Percentiles rank a stretch among this genome's conserved stretches.
These are phyloP conservation scores for Trachelus iudaicus DNA, from an alignment of 2,888 invertebrate species.

Conservation along the genomic window DNA sequence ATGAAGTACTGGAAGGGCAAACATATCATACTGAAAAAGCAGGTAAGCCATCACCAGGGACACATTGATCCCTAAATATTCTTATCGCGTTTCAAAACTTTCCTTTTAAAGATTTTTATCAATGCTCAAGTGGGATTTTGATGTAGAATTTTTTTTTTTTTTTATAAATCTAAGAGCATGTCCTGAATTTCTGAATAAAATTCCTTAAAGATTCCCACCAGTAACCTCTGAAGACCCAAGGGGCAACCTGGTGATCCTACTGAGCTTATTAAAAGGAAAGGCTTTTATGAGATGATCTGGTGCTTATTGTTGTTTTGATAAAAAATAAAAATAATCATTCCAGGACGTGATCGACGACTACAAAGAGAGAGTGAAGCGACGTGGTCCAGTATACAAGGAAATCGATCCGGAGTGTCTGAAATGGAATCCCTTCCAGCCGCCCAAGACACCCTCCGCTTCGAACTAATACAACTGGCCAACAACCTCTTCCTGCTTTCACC, in stretches of 20 bases:
- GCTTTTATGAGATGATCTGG: neutral
- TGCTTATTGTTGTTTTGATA: neutral
- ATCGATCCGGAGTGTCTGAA: slow-evolving; percentile 89
- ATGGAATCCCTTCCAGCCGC: slow-evolving; percentile 85
- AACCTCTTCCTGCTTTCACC: neutral
- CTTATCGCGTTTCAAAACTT: neutral
- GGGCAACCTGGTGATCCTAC: neutral
- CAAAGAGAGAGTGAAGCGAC: slow-evolving; percentile 81
- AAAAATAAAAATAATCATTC: slow-evolving; percentile 33
- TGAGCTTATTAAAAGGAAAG: neutral
- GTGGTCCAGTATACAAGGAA: slow-evolving; percentile 82
- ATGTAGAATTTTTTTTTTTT: neutral
- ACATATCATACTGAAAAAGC: slow-evolving; percentile 94
- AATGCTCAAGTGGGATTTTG: neutral
- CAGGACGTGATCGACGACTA: slow-evolving; percentile 95
- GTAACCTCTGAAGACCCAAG: neutral
- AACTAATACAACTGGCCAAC: slow-evolving; percentile 44
- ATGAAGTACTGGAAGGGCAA: slow-evolving; percentile 99
- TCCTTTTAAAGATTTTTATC: neutral
- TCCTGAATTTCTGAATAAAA: neutral
- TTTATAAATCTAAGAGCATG: too few relatives aligned
- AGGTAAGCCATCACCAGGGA: slow-evolving; percentile 69
- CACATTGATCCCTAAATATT: neutral
- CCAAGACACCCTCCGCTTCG: slow-evolving; percentile 68
- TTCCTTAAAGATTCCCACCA: neutral